Evolutionary conservation across 2,888 invertebrate genomes (phyloP), one percentile per base, ranked within the genome.

Genomic region (Loripinus fragilis): DNA sequence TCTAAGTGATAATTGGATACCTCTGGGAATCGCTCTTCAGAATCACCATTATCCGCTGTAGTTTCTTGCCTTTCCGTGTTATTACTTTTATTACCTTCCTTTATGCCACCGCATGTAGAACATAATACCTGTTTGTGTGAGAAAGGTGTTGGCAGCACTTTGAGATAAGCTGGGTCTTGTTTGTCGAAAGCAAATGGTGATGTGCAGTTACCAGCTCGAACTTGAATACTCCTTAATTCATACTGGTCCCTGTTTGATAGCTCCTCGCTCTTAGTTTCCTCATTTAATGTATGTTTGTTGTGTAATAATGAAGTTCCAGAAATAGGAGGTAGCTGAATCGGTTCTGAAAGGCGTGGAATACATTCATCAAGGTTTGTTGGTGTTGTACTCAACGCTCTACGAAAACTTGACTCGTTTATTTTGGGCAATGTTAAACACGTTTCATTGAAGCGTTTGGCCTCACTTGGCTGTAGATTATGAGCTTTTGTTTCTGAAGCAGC

Each of bases 61-160:
- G n/a, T n/a, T 38, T 38, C 38, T 38, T 38, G 38, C 3, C 3
- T 17, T 48, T 23, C 20, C 10, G 76, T 66, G 25, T 45, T 70
- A 25, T 68, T 66, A 68, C 55, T 48, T n/a, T 23, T 48, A 38
- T 38, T 5, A 8, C 5, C 12, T 12, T 38, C 38, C 38, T 65
- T 78, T 3, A 81, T 73, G 20, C 78, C 55, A 0, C 81, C 81
- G 35, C 81, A 81, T 1, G 73, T 67, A 1, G 78, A 73, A 50
- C 81, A 81, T 0, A 81, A 73, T 3, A 69, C 41, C 20, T 76
- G 73, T 0, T 60, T 38, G 8, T n/a, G 38, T 5, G 78, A 73
- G 30, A 78, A 60, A 10, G 75, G 41, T 50, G n/a, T 66, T 0
- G 78, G 76, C 35, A 38, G 66, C 2, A 81, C 60, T 2, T 72